Percentiles rank a stretch among this genome's conserved stretches.
Evolutionary conservation across 2,113 vertebrate species (phyloP).

Genomic region (Pollachius pollachius): DNA sequence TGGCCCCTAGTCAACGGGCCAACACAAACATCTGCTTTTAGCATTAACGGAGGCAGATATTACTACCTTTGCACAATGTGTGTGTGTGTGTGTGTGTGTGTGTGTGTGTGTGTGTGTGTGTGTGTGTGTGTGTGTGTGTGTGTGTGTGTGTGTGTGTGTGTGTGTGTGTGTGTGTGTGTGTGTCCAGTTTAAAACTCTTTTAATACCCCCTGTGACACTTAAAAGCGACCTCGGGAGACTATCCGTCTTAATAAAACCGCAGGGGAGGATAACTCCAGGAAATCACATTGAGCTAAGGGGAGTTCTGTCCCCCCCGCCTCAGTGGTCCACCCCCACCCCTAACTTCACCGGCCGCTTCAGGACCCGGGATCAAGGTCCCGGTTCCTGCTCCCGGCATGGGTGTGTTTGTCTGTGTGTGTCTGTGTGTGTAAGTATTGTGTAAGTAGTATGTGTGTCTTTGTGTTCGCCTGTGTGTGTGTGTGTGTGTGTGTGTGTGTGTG

Average conservation of each 20-base stretch:
- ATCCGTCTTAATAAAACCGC: conserved; percentile 66
- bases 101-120: conserved; percentile 45
- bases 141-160: conserved; percentile 28
- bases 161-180: conserved; percentile 45
- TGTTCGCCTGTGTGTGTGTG: no score
- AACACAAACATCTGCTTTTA: conserved; percentile 68
- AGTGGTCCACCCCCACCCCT: conserved; percentile 3
- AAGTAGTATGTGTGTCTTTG: no score
- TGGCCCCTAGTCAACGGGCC: conserved; percentile 43
- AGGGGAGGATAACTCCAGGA: conserved; percentile 59
- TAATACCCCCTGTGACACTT: conserved; percentile 47
- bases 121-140: conserved; percentile 27
- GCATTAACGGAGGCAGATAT: conserved; percentile 48
- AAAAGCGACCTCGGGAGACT: conserved; percentile 56
- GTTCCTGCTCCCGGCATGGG: not conserved
- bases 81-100: conserved; percentile 28
- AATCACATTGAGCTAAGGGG: conserved; percentile 45
- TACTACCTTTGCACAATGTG: conserved; percentile 43
- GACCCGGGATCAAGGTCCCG: not conserved
- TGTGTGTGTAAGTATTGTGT: no score
- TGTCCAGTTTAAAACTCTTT: conserved; percentile 44
- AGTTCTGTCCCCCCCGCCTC: conserved; percentile 2
- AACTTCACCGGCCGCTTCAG: conserved; percentile 1
- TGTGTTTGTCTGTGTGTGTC: no score
- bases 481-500: no score